Base-by-base conservation (phyloP, 1,140 invertebrate genomes). In the Metaphire vulgaris region DNA sequence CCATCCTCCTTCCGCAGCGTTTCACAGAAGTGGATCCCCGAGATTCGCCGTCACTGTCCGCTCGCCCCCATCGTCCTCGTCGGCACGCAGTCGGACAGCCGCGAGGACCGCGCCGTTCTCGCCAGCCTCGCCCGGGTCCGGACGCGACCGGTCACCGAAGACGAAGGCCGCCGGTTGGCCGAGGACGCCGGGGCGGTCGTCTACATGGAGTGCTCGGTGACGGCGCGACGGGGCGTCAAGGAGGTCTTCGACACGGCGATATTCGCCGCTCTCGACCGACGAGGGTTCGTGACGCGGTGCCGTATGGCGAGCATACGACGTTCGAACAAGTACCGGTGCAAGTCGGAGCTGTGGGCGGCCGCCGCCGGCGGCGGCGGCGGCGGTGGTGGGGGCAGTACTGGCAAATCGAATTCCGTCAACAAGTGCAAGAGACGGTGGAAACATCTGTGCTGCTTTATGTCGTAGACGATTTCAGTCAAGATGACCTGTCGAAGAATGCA, bases 171-270 rank as follows among this genome's bases (percentile, higher is more conserved):
- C 82, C 89, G 90, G 78, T 85, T 96, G 81, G 93, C 93, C 28
- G 80, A 83, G 12, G 75, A 82, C n/a, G 83, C 85, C 77, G 92
- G 92, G 78, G 94, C 94, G 0, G 93, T 97, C 14, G 89, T 89
- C 76, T 97, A 97, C 83, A 89, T 97, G 30, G 95, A 97, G 85
- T 96, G 94, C 77, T 96, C 94, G 0, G 92, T 94, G 1, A 89
- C 95, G 79, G 96, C 93, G 33, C 96, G 99, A 85, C 91, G 91
- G 83, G 92, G 95, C 84, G 88, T 97, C 76, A 96, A 98, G 88
- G 93, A 95, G 82, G 93, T 94, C 16, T 96, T 96, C 81, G 93
- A 95, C 85, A 89, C 91, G 78, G 92, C 92, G 76, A 93, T 95
- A 56, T 56, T 56, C 21, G 41, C 41, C 41, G 41, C 41, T 12